These are phyloP conservation scores for Chymomyza caudatula DNA, from an alignment of 2,888 invertebrate species.

Conservation along the genomic window DNA sequence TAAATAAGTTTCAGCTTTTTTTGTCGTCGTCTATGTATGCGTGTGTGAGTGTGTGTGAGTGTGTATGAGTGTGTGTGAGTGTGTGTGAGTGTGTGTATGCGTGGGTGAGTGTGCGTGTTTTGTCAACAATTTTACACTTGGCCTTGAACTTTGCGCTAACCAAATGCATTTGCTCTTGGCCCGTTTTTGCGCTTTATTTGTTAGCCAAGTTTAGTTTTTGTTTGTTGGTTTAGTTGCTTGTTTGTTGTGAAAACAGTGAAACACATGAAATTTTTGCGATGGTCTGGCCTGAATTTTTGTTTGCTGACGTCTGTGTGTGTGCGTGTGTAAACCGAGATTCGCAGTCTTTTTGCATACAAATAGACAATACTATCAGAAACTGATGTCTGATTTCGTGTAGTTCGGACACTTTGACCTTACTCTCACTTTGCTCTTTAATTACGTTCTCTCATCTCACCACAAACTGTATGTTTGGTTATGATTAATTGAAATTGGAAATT, in stretches of 20 bases:
- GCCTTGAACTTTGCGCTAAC: slow-evolving; percentile 56
- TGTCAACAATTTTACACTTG: slow-evolving; percentile 30
- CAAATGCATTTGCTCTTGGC: slow-evolving; percentile 29
- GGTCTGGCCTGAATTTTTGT: not conserved
- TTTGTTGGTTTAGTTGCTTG: slow-evolving; percentile 21
- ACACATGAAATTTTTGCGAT: slow-evolving; percentile 57
- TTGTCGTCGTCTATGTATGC: not conserved
- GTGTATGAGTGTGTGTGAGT: not conserved
- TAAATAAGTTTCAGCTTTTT: not conserved
- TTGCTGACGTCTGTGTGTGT: not conserved
- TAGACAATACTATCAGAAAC: no score
- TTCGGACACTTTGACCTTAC: no score
- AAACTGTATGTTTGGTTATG: no score
- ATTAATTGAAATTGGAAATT: no score
- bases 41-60: not conserved
- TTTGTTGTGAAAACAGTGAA: slow-evolving; percentile 11
- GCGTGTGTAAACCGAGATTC: not conserved
- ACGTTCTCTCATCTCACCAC: no score
- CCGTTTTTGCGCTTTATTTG: slow-evolving; percentile 50
- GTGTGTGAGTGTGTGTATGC: not conserved
- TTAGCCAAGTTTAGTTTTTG: slow-evolving; percentile 41
- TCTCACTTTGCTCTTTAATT: no score
- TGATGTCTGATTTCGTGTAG: no score
- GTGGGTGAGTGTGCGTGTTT: no score
- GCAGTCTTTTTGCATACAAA: not conserved